Base-by-base conservation (phyloP, 2,888 invertebrate species). In the Dryobotodes eremita region DNA sequence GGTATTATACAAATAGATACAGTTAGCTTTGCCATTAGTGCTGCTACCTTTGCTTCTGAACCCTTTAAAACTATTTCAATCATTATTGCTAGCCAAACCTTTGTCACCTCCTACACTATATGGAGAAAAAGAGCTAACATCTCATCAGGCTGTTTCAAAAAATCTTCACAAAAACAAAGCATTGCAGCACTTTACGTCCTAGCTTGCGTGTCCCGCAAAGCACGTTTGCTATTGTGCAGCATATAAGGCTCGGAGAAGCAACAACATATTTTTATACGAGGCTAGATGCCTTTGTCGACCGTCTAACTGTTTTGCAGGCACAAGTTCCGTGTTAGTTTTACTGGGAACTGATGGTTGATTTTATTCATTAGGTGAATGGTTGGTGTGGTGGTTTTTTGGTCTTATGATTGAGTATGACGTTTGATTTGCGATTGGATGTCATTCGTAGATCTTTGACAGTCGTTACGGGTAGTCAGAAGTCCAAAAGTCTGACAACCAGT, bases 231-330 rank as follows among this genome's bases (percentile, higher is more conserved):
- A 96, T 96, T 96, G 96, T 96, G 89, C 93, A 90, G 93, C 96
- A 94, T 96, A 96, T 96, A 96, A 95, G 96, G 96, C 90, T 86
- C 80, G 91, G 90, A 88, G 94, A 93, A 92, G 93, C 91, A 85
- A 91, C 94, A 94, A 89, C 95, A 95, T 95, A 96, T 96, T 96
- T 96, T 96, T 96, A 96, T 96, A 94, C 93, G 94, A 93, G 90
- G 90, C 93, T 92, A 93, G 93, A 92, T 92, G 89, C 93, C 94
- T 94, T 96, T 96, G 96, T 96, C 90, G 89, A 85, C 76, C 83
- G 84, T 89, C 88, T 94, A 93, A 94, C 94, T 93, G 94, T 94
- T 92, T 65, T 81, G 78, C 70, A 62, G 79, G 76, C 77, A 69
- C 73, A 42, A 87, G 89, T 88, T 89, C 89, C 89, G 89, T 89